Evolutionary conservation across 2,113 vertebrate species (phyloP), one percentile per base, ranked within the genome.

Genomic region (Perccottus glenii): DNA sequence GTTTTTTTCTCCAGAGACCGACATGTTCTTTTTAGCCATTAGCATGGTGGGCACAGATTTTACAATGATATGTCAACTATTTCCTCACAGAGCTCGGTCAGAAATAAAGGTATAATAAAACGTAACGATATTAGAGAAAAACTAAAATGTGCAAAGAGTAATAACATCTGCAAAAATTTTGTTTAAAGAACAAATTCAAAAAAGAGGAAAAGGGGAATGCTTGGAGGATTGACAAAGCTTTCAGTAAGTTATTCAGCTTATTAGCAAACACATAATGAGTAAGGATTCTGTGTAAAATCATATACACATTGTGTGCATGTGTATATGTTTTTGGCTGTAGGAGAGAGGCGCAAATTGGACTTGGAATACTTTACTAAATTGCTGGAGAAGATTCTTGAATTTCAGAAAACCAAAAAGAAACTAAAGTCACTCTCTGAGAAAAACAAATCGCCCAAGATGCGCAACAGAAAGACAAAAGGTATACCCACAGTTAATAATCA

Each of bases 1-100:
- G 19, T 67, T 78, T 81, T 80, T 48, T 77, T 74, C 19, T 27
- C 19, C 87, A 99, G 98, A 99, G 91, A 98, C 98, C 0, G 97
- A 99, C 73, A 96, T 99, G 96, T 99, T 99, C 87, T 99, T 95
- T 84, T 84, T 99, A 89, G 97, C 98, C n/a, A 94, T 99, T 73
- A 99, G 96, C 84, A 99, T 99, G 97, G 97, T 99, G 73, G 97
- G 98, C 77, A 99, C 96, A 15, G 98, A 99, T 85, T 99, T 99
- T 70, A 96, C 98, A 53, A 95, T 99, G 94, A 99, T 99, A 57
- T 94, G 96, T 51, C 95, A 94, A 40, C 93, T 99, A 55, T 99
- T 99, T 92, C 96, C 96, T 85, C 95, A 98, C 70, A 94, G 98
- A 90, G 91, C 90, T 80, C 94, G 98, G 60, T 88, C 93, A 63